Base-by-base conservation (phyloP, 2,888 invertebrate species). In the Gastracanthus pulcherrimus region DNA sequence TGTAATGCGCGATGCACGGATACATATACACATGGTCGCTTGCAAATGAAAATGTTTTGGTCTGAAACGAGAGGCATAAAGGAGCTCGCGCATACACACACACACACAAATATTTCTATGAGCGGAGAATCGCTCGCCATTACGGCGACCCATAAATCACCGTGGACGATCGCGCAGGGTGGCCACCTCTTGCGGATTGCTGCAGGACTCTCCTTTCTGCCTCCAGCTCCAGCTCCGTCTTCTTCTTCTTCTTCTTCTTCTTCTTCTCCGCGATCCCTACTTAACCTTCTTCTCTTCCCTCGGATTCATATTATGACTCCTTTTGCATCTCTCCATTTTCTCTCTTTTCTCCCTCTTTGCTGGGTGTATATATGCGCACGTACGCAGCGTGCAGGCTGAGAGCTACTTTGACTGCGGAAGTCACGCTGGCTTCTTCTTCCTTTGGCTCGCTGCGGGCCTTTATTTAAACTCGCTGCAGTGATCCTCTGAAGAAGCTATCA, bases 61-160 rank as follows among this genome's bases (percentile, higher is more conserved):
- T 13, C 55, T n/a, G n/a, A n/a, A n/a, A n/a, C n/a, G n/a, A n/a
- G n/a, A n/a, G 23, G 26, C 13, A 58, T 23, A n/a, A 60, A 69
- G 31, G 41, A n/a, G n/a, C n/a, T n/a, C n/a, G n/a, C n/a, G n/a
- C n/a, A n/a, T n/a, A n/a, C n/a, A n/a, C 13, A 3, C 31, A 60
- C 31, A 36, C 41, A 84, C 85, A 86, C 84, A 87, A 87, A 88
- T 87, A 88, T 88, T 89, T 89, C 87, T 88, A 86, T 86, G 84
- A 86, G 81, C 82, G 85, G 86, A 87, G 74, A 74, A 87, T 89
- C 87, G 85, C 48, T 67, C 60, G 87, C 86, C 88, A 86, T 87
- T 86, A 87, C 87, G 84, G 84, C 84, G 82, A 78, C 84, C 85
- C 87, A 89, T 89, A 89, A 89, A 89, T 89, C 89, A 89, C 86